Conservation (phyloP, 2,888 invertebrate species). For the Arrhopalites spinosus region DNA sequence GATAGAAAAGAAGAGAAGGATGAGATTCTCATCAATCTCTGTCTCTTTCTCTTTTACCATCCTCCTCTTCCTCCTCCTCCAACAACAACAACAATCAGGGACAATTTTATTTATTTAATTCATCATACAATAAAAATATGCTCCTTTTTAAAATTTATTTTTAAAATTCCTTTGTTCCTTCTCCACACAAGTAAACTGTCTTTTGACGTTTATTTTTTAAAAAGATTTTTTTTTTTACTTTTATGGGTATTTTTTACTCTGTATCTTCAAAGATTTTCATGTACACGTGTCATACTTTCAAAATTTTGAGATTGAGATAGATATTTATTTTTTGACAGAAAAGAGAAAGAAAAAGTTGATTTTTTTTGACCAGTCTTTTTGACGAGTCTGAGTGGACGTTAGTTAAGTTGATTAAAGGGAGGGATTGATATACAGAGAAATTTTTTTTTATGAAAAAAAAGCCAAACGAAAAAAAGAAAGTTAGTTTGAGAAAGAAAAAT, state of each 20-base stretch:
- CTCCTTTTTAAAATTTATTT: too few relatives aligned
- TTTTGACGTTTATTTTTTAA: too few relatives aligned
- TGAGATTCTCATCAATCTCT: conserved; percentile 29
- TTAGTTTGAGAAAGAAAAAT: conserved; percentile 1
- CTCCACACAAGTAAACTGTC: too few relatives aligned
- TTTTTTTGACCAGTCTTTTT: conserved; percentile 1
- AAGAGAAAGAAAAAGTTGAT: neutral
- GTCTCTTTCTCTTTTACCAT: conserved; percentile 21
- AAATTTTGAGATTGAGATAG: too few relatives aligned
- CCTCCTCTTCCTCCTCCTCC: neutral
- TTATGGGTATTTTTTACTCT: too few relatives aligned
- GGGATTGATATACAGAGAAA: neutral
- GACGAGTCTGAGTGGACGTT: neutral
- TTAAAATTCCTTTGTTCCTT: too few relatives aligned
- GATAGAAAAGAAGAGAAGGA: conserved; percentile 3
- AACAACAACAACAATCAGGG: conserved; percentile 6
- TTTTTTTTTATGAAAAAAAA: neutral
- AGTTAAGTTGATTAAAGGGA: conserved; percentile 18
- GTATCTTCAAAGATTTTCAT: too few relatives aligned
- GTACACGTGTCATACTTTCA: too few relatives aligned
- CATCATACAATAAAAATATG: too few relatives aligned
- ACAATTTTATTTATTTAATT: neutral
- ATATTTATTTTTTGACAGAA: too few relatives aligned
- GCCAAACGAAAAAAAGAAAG: neutral
- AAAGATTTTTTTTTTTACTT: too few relatives aligned